A percentile compares a stretch with the other conserved stretches of the same genome.
phyloP scores from a whole-genome alignment of 2,888 invertebrate species.

The Aphodius granarius region DNA sequence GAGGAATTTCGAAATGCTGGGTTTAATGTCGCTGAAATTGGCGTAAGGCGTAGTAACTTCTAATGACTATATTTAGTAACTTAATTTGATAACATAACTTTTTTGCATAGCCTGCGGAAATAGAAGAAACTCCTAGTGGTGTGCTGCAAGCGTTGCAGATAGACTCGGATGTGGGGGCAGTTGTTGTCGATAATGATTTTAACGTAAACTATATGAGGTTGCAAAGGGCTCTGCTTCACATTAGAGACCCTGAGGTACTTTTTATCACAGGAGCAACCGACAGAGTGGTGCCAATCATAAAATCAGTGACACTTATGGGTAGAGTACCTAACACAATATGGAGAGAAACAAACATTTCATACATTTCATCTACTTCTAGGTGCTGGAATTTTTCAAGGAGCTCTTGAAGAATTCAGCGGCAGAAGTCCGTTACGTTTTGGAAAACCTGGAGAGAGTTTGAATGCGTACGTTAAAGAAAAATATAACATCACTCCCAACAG shows the following conservation, averaged over 20 bases:
- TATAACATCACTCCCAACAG: slow-evolving; percentile 63
- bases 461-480: slow-evolving; percentile 57
- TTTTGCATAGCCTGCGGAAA: not conserved
- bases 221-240: slow-evolving; percentile 55
- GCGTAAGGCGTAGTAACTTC: slow-evolving; percentile 57
- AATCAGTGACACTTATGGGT: slow-evolving; percentile 52
- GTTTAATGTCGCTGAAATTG: slow-evolving; percentile 50
- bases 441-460: slow-evolving; percentile 57
- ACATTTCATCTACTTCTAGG: slow-evolving; percentile 48
- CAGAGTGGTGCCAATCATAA: slow-evolving; percentile 49
- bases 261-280: slow-evolving; percentile 59
- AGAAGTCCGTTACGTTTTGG: slow-evolving; percentile 54
- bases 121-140: not conserved
- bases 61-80: no score
- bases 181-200: slow-evolving; percentile 60
- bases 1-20: slow-evolving; percentile 53
- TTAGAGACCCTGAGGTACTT: slow-evolving; percentile 56
- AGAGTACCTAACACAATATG: slow-evolving; percentile 17
- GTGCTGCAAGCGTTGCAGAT: not conserved
- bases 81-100: no score
- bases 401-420: slow-evolving; percentile 52
- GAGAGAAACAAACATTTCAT: not conserved
- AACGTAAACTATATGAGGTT: slow-evolving; percentile 57
- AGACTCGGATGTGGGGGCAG: slow-evolving; percentile 59
- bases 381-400: slow-evolving; percentile 53